phyloP scores from a whole-genome alignment of 2,888 invertebrate species.

The Glyphotaelius pellucidus region DNA sequence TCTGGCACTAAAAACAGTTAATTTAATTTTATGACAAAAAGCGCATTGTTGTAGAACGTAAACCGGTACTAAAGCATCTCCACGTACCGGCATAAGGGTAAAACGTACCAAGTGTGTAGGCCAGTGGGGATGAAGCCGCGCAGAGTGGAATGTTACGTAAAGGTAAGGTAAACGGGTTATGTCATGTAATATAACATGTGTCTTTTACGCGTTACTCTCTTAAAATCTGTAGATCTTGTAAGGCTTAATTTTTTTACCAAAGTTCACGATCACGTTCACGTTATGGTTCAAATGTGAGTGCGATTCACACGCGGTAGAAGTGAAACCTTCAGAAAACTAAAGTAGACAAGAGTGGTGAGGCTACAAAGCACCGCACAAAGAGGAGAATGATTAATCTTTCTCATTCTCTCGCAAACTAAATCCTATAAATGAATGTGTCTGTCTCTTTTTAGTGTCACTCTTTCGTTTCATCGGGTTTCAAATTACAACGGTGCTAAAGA shows the following conservation, averaged over 20 bases:
- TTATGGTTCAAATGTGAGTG: no score
- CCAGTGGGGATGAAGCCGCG: not conserved
- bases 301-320: no score
- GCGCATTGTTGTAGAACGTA: conserved; percentile 2
- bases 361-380: no score
- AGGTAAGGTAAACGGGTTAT: not conserved
- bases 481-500: no score
- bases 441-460: no score
- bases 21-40: not conserved
- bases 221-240: not conserved
- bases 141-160: not conserved
- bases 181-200: not conserved
- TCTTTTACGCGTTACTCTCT: not conserved
- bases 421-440: no score
- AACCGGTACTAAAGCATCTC: not conserved
- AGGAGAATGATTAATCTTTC: no score
- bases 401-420: no score
- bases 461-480: no score
- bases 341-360: no score
- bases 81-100: not conserved
- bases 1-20: conserved; percentile 2
- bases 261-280: no score
- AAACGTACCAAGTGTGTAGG: not conserved
- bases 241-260: not conserved
- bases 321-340: no score